Conservation (phyloP, 2,113 vertebrate species). For the Calidris pugnax region DNA sequence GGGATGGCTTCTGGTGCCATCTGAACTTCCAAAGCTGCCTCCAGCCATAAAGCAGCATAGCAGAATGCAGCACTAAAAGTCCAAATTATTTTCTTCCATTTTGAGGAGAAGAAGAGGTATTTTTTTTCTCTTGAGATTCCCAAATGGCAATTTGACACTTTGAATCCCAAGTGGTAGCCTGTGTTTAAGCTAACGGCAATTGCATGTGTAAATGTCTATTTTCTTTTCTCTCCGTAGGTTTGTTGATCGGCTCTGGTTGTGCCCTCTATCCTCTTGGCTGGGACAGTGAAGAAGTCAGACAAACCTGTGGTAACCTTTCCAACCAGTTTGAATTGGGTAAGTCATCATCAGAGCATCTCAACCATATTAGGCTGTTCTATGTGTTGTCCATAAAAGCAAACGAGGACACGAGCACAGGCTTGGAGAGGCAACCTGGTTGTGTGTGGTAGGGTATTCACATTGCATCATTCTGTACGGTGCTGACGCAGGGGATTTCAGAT, state of each 20-base stretch:
- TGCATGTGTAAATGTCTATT: background rate
- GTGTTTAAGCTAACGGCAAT: background rate
- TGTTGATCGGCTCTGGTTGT: slow-evolving; percentile 94
- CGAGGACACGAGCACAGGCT: background rate
- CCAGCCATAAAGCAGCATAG: background rate
- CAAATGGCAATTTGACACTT: background rate
- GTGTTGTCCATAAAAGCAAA: background rate
- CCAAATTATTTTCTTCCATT: background rate
- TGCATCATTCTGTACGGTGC: background rate
- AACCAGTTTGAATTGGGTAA: slow-evolving; percentile 93
- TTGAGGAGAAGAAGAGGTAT: background rate
- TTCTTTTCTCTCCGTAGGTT: slow-evolving; percentile 73
- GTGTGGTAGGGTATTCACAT: background rate
- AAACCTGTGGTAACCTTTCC: slow-evolving; percentile 93
- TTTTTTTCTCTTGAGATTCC: background rate
- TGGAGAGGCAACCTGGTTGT: background rate
- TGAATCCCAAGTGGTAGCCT: background rate
- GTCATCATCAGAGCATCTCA: background rate
- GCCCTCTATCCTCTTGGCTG: slow-evolving; percentile 96
- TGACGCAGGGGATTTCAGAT: background rate
- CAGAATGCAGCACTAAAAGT: background rate
- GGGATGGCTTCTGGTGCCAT: background rate
- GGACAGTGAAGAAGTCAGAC: slow-evolving; percentile 95
- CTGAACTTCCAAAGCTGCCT: background rate
- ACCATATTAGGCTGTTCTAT: background rate